Evolutionary conservation across 2,888 invertebrate species (phyloP), one percentile per base, ranked within the genome.

Genomic region (Papilio protenor): DNA sequence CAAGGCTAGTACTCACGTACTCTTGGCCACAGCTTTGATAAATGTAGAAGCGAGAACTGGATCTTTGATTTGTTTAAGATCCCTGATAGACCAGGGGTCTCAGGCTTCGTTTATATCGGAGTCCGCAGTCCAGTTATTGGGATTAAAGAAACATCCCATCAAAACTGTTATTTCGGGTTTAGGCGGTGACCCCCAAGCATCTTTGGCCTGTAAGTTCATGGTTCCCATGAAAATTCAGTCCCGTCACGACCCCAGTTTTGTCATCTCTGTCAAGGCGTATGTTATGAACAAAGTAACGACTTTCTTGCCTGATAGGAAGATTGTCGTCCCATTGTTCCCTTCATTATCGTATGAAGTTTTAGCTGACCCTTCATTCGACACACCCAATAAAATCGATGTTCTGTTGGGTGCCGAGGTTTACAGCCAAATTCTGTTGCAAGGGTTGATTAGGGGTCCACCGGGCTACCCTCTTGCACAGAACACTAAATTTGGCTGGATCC

Each of bases 21-120:
- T 82, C 23, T 76, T 84, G 23, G 82, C 82, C 6, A 83, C 82
- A n/a, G 83, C 84, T 11, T 57, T 83, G 1, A 76, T 83, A 6
- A 73, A 78, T 12, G 82, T 75, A 8, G 52, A 76, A 55, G 70
- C 82, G 8, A 80, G 59, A 69, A 75, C 75, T 8, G 83, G 82
- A 2, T 6, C 16, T 6, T 27, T 49, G 10, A 55, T 72, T 0
- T 18, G 75, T 10, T 8, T 84, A 2, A 77, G 84, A 59, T 81
- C 81, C 10, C 78, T 85, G 16, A 10, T 85, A 11, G 83, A 85
- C 57, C 84, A 82, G 73, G 84, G 83, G 3, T 84, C 83, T 10
- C 83, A 83, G 11, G 81, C 81, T 0, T 81, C 81, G 0, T 83
- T 85, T 64, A 61, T 85, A 0, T 83, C 83, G 0, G 84, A 84